Evolutionary conservation across 2,797 vertebrate genomes (phyloP), one percentile per base, ranked within the genome.

Genomic region (Chelidonichthys spinosus): DNA sequence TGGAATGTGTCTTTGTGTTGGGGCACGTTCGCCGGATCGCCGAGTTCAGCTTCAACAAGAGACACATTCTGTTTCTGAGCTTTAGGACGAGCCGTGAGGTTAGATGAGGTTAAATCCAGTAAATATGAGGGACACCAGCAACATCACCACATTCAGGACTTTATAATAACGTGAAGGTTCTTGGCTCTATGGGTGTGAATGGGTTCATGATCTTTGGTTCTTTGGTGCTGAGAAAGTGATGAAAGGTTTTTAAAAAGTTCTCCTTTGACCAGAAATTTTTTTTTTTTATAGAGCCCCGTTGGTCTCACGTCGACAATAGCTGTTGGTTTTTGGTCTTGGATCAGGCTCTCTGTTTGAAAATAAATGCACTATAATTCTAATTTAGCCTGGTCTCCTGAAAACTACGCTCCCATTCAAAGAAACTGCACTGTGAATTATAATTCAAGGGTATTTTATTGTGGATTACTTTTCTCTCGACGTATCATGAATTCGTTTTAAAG

Each of bases 1-100:
- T 72, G 87, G 92, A 90, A 92, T 91, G 89, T 47, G 58, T n/a
- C 67, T 39, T 69, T 86, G 64, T 87, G 91, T 91, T 76, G 2
- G 43, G 74, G 40, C 91, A 78, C 18, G 90, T 85, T 32, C 33
- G 36, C 58, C 17, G 40, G 54, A 71, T 69, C 36, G 33, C 4
- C 36, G 14, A 4, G 10, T 5, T 56, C 62, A 46, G 5, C 17
- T 40, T 83, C 43, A 50, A 18, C 39, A 18, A 25, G 49, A 50
- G 11, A 66, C 52, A 64, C 25, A 25, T 25, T 25, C 25, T 25
- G 25, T 25, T 25, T 25, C 25, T 25, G 25, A 42, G 2, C 11
- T 56, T 59, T 14, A 17, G 9, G 35, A 63, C 1, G 60, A 32
- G 14, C 32, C 53, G 49, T 17, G 43, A 62, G 76, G 35, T 56